A percentile compares a stretch with the other conserved stretches of the same genome.
These are phyloP conservation scores for Notothenia coriiceps DNA, from an alignment of 2,113 vertebrate genomes.

Conservation along the genomic window DNA sequence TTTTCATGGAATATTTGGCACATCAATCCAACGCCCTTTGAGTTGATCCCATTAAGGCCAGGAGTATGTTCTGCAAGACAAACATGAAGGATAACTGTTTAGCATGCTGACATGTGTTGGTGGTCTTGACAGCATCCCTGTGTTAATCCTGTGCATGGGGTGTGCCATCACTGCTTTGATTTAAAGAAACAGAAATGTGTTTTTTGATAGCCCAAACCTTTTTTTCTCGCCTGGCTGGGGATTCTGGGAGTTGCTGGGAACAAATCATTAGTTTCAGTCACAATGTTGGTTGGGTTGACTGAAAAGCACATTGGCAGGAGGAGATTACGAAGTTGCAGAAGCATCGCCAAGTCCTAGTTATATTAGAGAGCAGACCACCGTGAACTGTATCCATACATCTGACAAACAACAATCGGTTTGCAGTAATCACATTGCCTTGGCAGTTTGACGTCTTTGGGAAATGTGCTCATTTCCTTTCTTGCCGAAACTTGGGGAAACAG, in stretches of 20 bases:
- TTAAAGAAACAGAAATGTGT: slow-evolving; percentile 57
- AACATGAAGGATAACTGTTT: slow-evolving; percentile 64
- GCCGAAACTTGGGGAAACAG: background rate
- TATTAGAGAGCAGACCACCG: slow-evolving; percentile 66
- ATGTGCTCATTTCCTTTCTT: background rate
- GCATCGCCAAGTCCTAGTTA: slow-evolving; percentile 50
- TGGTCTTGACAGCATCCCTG: slow-evolving; percentile 47
- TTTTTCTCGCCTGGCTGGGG: slow-evolving; percentile 39
- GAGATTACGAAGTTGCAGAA: slow-evolving; percentile 56
- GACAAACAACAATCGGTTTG: slow-evolving; percentile 54
- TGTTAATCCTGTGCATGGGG: slow-evolving; percentile 44
- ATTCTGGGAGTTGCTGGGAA: slow-evolving; percentile 39
- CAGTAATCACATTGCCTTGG: background rate
- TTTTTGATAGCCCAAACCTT: slow-evolving; percentile 56
- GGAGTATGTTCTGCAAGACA: slow-evolving; percentile 52
- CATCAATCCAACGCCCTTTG: slow-evolving; percentile 52
- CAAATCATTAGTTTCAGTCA: slow-evolving; percentile 65
- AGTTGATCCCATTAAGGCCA: slow-evolving; percentile 63
- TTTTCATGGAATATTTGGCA: slow-evolving; percentile 76
- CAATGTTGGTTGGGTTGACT: slow-evolving; percentile 38
- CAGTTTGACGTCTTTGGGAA: background rate
- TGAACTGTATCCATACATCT: slow-evolving; percentile 45
- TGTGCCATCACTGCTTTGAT: slow-evolving; percentile 51
- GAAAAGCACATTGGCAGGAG: slow-evolving; percentile 57
- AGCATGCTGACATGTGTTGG: slow-evolving; percentile 56